Evolutionary conservation across 2,113 vertebrate species (phyloP).

Genomic region (Origma solitaria): DNA sequence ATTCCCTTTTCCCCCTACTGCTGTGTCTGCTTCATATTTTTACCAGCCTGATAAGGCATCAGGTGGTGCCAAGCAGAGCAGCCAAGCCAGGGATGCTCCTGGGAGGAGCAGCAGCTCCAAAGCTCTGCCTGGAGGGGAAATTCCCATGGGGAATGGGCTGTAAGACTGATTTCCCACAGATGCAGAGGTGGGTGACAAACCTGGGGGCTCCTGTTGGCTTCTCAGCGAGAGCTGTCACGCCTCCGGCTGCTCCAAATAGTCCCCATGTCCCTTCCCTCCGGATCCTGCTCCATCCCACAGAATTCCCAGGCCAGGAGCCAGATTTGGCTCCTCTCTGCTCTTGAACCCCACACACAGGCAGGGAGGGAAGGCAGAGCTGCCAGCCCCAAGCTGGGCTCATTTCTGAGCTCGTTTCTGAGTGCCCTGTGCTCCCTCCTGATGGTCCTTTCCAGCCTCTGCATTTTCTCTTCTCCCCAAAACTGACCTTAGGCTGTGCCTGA

Average conservation of each 20-base stretch:
- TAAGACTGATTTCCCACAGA: not conserved
- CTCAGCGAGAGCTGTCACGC: not conserved
- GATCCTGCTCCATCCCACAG: not conserved
- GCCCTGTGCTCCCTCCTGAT: not conserved
- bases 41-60: no score
- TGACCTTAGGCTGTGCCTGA: not conserved
- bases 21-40: no score
- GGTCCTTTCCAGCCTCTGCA: not conserved
- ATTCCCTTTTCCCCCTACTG: no score
- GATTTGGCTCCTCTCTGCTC: not conserved
- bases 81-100: no score
- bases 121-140: not conserved
- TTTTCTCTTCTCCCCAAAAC: not conserved
- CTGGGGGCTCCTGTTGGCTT: not conserved
- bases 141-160: not conserved
- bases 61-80: not conserved
- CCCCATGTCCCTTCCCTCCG: not conserved
- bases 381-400: not conserved
- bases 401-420: not conserved
- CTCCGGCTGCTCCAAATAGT: not conserved
- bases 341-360: no score
- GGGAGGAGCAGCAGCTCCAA: not conserved
- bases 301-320: not conserved
- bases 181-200: not conserved
- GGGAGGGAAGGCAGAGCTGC: not conserved